Evolutionary conservation across 2,113 vertebrate species (phyloP), one percentile per base, ranked within the genome.

Genomic region (Geococcyx californianus): DNA sequence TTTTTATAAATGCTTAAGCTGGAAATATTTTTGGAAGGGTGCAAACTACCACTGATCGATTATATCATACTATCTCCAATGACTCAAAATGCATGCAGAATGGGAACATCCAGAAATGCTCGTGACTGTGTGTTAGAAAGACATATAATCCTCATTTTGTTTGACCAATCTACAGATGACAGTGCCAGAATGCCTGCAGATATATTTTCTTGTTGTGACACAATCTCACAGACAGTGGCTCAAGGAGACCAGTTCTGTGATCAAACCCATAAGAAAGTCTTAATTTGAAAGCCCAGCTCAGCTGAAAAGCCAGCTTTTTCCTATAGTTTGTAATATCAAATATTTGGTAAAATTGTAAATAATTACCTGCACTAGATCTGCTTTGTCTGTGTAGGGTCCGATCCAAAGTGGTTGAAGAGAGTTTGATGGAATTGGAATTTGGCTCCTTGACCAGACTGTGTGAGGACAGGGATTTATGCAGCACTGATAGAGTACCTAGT

Each of bases 401-500:
- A 24, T 18, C 13, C 60, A 28, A 33, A 55, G 33, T 1, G 7
- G 56, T 59, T 51, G 25, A 58, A 66, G 36, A 55, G 18, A 36
- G 5, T 38, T 79, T 3, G 26, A 36, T 47, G 42, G 51, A 78
- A 67, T 5, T 31, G 11, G 17, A 42, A 33, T 75, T 36, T 47
- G 11, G 51, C 9, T 11, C 44, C 62, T 40, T 36, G 49, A 21
- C 3, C 21, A 62, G 42, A 14, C 7, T 36, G 18, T 26, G 19
- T 54, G 72, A 80, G 44, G 25, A 29, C 33, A 40, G 33, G 13
- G 44, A 38, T 72, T 42, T 28, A 19, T 42, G 81, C 56, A 59
- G 66, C 0, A 0, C 1, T 36, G 42, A 26, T 14, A 59, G 36
- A 68, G n/a, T 7, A 49, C 21, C n/a, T 56, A 12, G 18, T 38